Base-by-base conservation (phyloP, 1,140 invertebrate genomes). In the Sinonovacula constricta region DNA sequence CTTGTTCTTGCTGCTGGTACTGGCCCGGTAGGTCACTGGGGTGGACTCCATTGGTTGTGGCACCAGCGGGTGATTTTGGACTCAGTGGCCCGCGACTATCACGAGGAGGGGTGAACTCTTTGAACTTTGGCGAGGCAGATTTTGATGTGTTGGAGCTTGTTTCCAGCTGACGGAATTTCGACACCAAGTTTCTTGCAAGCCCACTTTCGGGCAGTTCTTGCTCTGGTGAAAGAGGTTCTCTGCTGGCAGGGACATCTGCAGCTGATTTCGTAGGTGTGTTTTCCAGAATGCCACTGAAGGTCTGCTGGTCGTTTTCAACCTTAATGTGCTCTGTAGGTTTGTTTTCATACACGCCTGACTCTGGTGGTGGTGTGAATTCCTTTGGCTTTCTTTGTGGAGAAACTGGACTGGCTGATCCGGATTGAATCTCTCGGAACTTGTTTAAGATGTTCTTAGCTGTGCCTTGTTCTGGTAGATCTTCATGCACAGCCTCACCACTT, bases 71-170 rank as follows among this genome's bases (percentile, higher is more conserved):
- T 22, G 83, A 84, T 65, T 79, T 79, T 5, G 86, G 86, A 51
- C 85, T 83, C 65, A 83, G 33, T 5, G 66, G 72, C 74, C 76
- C 78, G 57, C 36, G 78, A 76, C 26, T 81, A 59, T 49, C 87
- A 22, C 88, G 74, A 2, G 88, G 88, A 14, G 88, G 88, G 2
- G 88, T 89, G 63, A 89, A 89, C 71, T 89, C 88, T 79, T 87
- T 87, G 33, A 67, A 81, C 60, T 79, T 82, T 28, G 78, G 80
- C 3, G 81, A 84, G 4, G 82, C 71, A 0, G 80, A 81, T 51
- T 81, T 84, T 67, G 69, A 76, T 72, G 74, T 83, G 36, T 82
- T 71, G 12, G 71, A 75, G 33, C 83, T 72, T 12, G 75, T 79
- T 79, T 89, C 87, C 28, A 88, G 60, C 60, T 88, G 86, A 57